Base-by-base conservation (phyloP, 2,113 vertebrate genomes). In the Haemorhous mexicanus region DNA sequence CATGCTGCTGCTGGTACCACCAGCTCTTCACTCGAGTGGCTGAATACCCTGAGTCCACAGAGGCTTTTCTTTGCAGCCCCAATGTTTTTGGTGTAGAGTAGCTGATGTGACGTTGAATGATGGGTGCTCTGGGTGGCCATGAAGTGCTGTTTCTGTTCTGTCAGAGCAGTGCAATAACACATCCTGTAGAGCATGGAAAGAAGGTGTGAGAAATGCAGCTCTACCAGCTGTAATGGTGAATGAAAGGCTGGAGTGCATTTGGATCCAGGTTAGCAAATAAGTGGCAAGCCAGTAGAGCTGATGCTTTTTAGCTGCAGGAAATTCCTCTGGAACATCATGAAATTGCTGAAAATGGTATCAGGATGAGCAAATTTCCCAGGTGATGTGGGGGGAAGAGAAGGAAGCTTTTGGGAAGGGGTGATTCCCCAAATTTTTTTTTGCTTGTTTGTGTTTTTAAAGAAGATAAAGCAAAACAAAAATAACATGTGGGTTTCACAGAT, bases 401-500 rank as follows among this genome's bases (percentile, higher is more conserved):
- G 5, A 75, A 55, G 18, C 5, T 53, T 2, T 17, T 4, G 13
- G 26, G 32, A 49, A 79, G 11, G 0, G 12, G 7, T 30, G 9
- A n/a, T 26, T 13, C 4, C 19, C 24, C 13, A 30, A 5, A 41
- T 24, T 19, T 13, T 33, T n/a, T 5, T 28, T 28, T 9, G 2
- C 6, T 62, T 69, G 18, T 11, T 52, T 77, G 33, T 17, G 23
- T 33, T 55, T 84, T 87, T 4, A 19, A 81, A n/a, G 9, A 70
- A 18, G 7, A 33, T 27, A 7, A 62, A 75, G 3, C 10, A 14
- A n/a, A 91, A 37, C 27, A 37, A 39, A 7, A 39, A 6, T 44
- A 9, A 1, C 0, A 0, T 4, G 1, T 26, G 11, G 1, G 2
- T 80, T 79, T 90, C 16, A 35, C 15, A 70, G 58, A 8, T 1